phyloP scores from a whole-genome alignment of 1,140 invertebrate genomes.

The Calliopsis andreniformis region DNA sequence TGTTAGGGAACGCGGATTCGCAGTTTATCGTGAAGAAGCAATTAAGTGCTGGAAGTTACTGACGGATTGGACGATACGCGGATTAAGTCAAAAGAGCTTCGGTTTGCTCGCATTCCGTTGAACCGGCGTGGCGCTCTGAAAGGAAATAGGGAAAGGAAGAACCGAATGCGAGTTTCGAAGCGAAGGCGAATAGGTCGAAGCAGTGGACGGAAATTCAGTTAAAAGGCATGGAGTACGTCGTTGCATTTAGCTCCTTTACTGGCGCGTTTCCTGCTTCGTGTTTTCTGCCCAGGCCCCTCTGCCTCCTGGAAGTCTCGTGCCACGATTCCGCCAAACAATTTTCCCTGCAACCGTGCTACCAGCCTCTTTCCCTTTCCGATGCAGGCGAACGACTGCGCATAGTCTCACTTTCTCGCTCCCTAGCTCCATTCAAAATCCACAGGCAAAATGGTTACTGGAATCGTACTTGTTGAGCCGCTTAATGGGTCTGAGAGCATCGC shows the following conservation, averaged over 20 bases:
- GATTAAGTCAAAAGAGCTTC: constrained; percentile 18
- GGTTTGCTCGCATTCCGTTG: constrained; percentile 24
- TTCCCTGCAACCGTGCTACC: constrained; percentile 23
- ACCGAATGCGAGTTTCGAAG: constrained; percentile 12
- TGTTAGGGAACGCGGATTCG: no score
- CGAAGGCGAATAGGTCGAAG: background rate
- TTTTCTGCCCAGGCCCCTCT: constrained; percentile 18
- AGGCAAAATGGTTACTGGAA: constrained; percentile 60
- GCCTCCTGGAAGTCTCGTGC: background rate
- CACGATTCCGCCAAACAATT: constrained; percentile 46
- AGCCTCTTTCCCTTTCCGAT: constrained; percentile 16
- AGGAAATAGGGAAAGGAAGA: background rate
- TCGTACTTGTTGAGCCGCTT: constrained; percentile 75
- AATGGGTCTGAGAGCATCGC: constrained; percentile 68
- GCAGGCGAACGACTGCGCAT: background rate
- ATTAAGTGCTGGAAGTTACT: background rate
- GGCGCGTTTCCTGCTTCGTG: constrained; percentile 33
- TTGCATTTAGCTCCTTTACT: constrained; percentile 40
- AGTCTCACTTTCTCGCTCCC: background rate
- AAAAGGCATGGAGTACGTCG: constrained; percentile 31
- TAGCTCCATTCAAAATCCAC: constrained; percentile 51
- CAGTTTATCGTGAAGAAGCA: background rate
- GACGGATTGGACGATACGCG: background rate
- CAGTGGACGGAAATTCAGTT: constrained; percentile 7
- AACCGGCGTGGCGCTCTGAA: background rate